phyloP scores from a whole-genome alignment of 2,797 vertebrate genomes.

The Craterocephalus amniculus region DNA sequence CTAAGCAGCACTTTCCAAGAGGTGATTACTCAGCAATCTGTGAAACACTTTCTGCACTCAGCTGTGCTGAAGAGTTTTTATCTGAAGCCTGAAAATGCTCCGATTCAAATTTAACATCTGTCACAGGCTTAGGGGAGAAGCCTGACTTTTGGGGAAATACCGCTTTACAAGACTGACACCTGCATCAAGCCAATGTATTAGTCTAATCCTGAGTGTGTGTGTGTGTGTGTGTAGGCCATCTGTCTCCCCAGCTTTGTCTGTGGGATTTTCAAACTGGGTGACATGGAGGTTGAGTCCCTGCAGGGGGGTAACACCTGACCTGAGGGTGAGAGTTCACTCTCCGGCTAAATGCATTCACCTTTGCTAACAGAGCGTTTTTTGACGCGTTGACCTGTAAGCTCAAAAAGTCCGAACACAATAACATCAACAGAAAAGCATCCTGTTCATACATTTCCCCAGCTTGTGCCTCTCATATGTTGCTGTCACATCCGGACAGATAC shows the following conservation, averaged over 20 bases:
- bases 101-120: background rate
- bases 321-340: slow-evolving; percentile 40
- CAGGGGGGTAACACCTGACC: slow-evolving; percentile 15
- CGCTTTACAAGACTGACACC: background rate
- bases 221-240: slow-evolving; percentile 44
- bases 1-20: background rate
- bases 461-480: background rate
- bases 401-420: slow-evolving; percentile 16
- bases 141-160: background rate
- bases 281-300: slow-evolving; percentile 3
- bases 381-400: background rate
- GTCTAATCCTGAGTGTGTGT: background rate
- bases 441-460: background rate
- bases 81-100: background rate
- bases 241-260: slow-evolving; percentile 55
- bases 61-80: background rate
- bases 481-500: background rate
- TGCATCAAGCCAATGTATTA: background rate
- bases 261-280: slow-evolving; percentile 49
- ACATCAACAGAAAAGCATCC: background rate
- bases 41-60: background rate
- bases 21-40: slow-evolving; percentile 1
- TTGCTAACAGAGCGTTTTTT: slow-evolving; percentile 38
- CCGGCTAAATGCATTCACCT: slow-evolving; percentile 44
- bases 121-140: background rate